Percentiles rank a stretch among this genome's conserved stretches.
phyloP scores from a whole-genome alignment of 2,888 invertebrate genomes.

The Sclerodermus sp. region DNA sequence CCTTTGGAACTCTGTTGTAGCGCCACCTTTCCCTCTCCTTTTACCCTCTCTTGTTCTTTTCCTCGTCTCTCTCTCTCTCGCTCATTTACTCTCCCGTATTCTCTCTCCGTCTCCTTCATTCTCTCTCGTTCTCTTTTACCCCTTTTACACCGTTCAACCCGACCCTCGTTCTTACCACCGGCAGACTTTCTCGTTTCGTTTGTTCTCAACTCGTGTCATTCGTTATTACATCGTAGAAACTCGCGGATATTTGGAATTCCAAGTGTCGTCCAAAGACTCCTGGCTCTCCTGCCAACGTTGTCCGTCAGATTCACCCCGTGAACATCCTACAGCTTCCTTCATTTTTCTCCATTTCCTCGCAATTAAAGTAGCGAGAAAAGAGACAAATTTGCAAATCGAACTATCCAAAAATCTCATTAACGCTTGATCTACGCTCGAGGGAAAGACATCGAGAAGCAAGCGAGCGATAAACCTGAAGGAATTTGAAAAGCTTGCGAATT shows the following conservation, averaged over 20 bases:
- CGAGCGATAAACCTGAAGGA: no score
- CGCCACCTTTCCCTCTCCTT: constrained; percentile 18
- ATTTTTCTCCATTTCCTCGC: no score
- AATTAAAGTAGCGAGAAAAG: no score
- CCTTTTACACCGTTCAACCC: no score
- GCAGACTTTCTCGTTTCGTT: constrained; percentile 46
- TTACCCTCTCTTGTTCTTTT: constrained; percentile 6
- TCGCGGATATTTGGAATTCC: constrained; percentile 55
- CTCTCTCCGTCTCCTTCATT: constrained; percentile 20
- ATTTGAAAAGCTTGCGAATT: no score
- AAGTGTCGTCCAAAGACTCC: constrained; percentile 38
- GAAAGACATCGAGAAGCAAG: no score
- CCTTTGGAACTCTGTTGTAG: constrained; percentile 45
- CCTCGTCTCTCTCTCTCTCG: constrained; percentile 1
- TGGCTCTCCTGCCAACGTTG: constrained; percentile 13
- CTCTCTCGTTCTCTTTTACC: constrained; percentile 22
- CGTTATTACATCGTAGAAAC: constrained; percentile 55
- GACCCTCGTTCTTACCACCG: constrained; percentile 25
- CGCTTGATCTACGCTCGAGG: no score
- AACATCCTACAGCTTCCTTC: no score
- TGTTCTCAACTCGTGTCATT: constrained; percentile 48
- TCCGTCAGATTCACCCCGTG: no score
- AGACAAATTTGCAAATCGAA: no score
- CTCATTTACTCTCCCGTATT: constrained; percentile 9
- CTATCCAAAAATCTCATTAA: no score